phyloP scores from a whole-genome alignment of 1,140 invertebrate genomes.

The Heliconius congener region DNA sequence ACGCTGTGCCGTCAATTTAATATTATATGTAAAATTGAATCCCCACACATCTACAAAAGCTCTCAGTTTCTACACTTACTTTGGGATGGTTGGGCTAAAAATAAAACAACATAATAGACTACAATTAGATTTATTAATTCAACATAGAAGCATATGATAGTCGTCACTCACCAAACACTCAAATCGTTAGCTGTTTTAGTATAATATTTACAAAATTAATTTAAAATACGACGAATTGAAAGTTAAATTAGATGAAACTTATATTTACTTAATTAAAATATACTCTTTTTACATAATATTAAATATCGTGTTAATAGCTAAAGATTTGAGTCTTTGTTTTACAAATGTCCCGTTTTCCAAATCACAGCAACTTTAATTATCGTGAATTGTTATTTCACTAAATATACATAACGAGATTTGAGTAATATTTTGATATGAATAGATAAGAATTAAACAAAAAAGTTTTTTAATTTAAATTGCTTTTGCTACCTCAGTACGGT shows the following conservation, averaged over 20 bases:
- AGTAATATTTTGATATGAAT: constrained; percentile 3
- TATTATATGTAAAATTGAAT: background rate
- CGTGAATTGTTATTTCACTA: constrained; percentile 22
- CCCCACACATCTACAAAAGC: background rate
- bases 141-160: constrained; percentile 68
- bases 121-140: constrained; percentile 76
- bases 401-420: constrained; percentile 12
- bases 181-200: constrained; percentile 25
- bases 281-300: background rate
- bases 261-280: background rate
- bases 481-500: constrained; percentile 4
- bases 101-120: constrained; percentile 42
- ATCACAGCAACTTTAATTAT: constrained; percentile 32
- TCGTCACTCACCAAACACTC: constrained; percentile 31
- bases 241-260: background rate
- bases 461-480: background rate
- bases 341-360: constrained; percentile 23
- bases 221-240: background rate
- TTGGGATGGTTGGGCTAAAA: background rate
- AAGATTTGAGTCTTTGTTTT: constrained; percentile 33
- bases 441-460: background rate
- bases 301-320: constrained; percentile 2
- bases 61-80: background rate
- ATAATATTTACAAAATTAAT: constrained; percentile 30
- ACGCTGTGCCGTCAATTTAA: background rate